A percentile compares a stretch with the other conserved stretches of the same genome.
phyloP scores from a whole-genome alignment of 92 coral and sea anemone genomes.

The Blastomussa wellsi region DNA sequence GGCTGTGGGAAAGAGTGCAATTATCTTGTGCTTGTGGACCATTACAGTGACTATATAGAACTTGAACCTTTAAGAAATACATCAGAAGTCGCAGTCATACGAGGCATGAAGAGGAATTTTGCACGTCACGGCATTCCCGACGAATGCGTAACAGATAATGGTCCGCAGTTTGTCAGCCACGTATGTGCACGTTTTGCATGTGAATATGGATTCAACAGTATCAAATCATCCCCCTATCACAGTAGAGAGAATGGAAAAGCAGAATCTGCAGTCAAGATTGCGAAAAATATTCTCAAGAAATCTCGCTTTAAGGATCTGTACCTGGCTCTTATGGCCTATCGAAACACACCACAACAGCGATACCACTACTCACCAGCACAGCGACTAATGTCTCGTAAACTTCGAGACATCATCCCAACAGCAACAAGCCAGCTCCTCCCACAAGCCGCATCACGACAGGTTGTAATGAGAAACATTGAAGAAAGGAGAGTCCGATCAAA shows the following conservation, averaged over 20 bases:
- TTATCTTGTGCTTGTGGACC: slow-evolving; percentile 42
- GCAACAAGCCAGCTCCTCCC: slow-evolving; percentile 16
- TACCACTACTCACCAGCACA: slow-evolving; percentile 21
- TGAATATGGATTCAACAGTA: not conserved
- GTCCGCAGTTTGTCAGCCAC: slow-evolving; percentile 47
- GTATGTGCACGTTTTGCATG: slow-evolving; percentile 7
- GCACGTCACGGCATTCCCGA: slow-evolving; percentile 47
- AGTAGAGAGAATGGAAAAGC: slow-evolving; percentile 3
- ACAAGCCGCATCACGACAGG: not conserved
- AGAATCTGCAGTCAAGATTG: slow-evolving; percentile 1
- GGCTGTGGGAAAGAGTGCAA: too few relatives aligned
- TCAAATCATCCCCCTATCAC: slow-evolving; percentile 3
- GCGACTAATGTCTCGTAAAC: not conserved
- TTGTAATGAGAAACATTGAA: not conserved
- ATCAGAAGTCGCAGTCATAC: slow-evolving; percentile 19
- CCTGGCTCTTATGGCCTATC: slow-evolving; percentile 37
- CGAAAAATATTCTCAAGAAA: slow-evolving; percentile 32
- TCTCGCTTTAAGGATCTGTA: slow-evolving; percentile 44
- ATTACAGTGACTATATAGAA: slow-evolving; percentile 27
- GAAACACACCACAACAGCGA: slow-evolving; percentile 41
- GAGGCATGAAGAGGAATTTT: slow-evolving; percentile 43
- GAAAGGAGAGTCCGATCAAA: slow-evolving; percentile 16
- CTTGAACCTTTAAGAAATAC: slow-evolving; percentile 27
- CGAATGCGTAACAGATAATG: slow-evolving; percentile 54
- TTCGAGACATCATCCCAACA: slow-evolving; percentile 6